A percentile compares a stretch with the other conserved stretches of the same genome.
Conservation (phyloP, 2,888 invertebrate genomes). For the Shargacucullia verbasci region DNA sequence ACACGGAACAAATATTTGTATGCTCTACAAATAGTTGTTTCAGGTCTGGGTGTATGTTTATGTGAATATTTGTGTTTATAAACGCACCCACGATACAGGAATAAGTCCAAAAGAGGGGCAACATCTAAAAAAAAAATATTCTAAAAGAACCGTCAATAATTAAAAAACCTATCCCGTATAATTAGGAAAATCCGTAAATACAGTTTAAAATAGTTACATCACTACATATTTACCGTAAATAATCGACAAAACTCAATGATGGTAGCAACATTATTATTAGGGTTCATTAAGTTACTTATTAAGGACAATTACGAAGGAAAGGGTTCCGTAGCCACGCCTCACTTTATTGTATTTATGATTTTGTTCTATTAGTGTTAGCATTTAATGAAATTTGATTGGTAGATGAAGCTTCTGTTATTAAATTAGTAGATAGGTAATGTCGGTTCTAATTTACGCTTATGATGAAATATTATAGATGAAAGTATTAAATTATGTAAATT, state of each 20-base stretch:
- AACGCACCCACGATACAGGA: too few relatives aligned
- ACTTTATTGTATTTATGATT: conserved; percentile 44
- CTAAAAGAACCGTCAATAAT: neutral
- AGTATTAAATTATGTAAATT: too few relatives aligned
- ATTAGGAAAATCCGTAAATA: neutral
- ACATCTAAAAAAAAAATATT: too few relatives aligned
- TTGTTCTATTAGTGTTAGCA: conserved; percentile 1
- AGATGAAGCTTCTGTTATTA: conserved; percentile 16
- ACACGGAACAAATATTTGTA: too few relatives aligned
- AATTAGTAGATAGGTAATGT: neutral
- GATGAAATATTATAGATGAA: too few relatives aligned
- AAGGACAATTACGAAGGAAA: conserved; percentile 34
- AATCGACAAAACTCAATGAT: conserved; percentile 3
- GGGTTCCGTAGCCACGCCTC: conserved; percentile 38
- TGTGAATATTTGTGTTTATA: too few relatives aligned
- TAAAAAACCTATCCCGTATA: neutral
- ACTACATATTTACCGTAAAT: conserved; percentile 29
- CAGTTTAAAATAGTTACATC: conserved; percentile 7
- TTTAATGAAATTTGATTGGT: conserved; percentile 7
- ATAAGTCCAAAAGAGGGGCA: too few relatives aligned
- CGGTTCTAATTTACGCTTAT: conserved; percentile 1
- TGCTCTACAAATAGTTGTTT: too few relatives aligned
- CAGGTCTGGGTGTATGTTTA: too few relatives aligned
- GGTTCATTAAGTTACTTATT: conserved; percentile 48
- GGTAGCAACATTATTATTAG: conserved; percentile 41